Base-by-base conservation (phyloP, 1,140 invertebrate genomes). In the Drosophila arawakana region DNA sequence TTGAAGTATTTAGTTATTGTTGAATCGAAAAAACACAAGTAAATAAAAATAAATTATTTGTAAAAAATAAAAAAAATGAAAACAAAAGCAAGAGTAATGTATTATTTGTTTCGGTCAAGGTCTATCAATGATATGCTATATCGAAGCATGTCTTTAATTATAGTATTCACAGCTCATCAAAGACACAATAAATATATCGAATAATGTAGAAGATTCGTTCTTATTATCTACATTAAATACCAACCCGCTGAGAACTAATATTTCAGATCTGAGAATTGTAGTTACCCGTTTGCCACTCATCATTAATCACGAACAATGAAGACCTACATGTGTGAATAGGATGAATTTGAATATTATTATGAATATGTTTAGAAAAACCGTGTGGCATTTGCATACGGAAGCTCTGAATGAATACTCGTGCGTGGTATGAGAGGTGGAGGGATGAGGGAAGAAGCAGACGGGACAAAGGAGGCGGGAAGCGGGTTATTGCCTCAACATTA, bases 1-100 rank as follows among this genome's bases (percentile, higher is more conserved):
- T 49, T 50, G 34, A 73, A 73, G 67, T 74, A 74, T 74, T 74
- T 63, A 86, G 83, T 83, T 88, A 86, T 83, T 86, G 83, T 86
- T 86, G 82, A 88, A 77, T 77, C 76, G 73, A 65, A 86, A 86
- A 86, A 80, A 30, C 55, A 73, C 73, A 74, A 82, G 76, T 77
- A 88, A 88, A 86, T 86, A 80, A 88, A 89, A 30, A 80, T 88
- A 88, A 88, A 88, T 88, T 89, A 88, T 89, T 89, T 84, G 77
- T 81, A 73, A 88, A 89, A 76, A 69, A 61, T 70, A 80, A 80
- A 71, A 71, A 77, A 65, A 10, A 15, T 6, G 41, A 74, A 73
- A 75, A 69, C 65, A 61, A 41, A 59, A 52, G 49, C 46, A 57
- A 57, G 49, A 55, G 11, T 60, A 72, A 60, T 88, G 61, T 88